Evolutionary conservation across 2,113 vertebrate species (phyloP), one percentile per base, ranked within the genome.

Genomic region (Sinocyclocheilus rhinocerous): DNA sequence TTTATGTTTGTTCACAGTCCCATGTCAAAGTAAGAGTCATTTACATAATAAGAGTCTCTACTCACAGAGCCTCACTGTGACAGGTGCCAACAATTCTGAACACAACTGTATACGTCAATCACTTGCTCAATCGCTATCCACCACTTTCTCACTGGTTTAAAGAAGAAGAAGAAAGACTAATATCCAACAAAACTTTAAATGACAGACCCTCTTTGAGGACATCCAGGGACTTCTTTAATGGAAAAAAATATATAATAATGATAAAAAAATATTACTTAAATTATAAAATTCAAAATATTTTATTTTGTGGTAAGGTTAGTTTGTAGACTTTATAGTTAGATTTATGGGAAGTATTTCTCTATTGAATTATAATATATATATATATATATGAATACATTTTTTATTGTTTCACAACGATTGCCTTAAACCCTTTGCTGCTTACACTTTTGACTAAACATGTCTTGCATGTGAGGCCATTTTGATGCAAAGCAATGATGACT

Each of bases 371-470:
- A 33, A 33, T 2, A 33, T 29, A 29, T 26, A 26, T 26, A 26
- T 26, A 26, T 26, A 26, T 33, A 33, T 33, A 4, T 29, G 2
- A 16, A 29, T 67, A 29, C 6, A 67, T 69, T 24, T 50, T 80
- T n/a, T 39, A 24, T 80, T 78, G 15, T 39, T 16, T 42, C 55
- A 80, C 77, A 63, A 63, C 2, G 36, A 63, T n/a, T 42, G 77
- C 77, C 77, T 80, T 80, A 80, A 59, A 42, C n/a, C 20, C 20
- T 24, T 13, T 80, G 77, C 36, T 63, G 77, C 77, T 80, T 39
- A 42, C 36, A 63, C 57, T 80, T 80, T 63, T 59, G 10, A 42
- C 22, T 63, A 24, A 63, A 63, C 22, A 11, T 13, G 57, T 80
- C 26, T 26, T 26, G 26, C 26, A 26, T 26, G 26, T 26, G 26